Evolutionary conservation across 2,888 invertebrate genomes (phyloP), one percentile per base, ranked within the genome.

Genomic region (Rotaria socialis): DNA sequence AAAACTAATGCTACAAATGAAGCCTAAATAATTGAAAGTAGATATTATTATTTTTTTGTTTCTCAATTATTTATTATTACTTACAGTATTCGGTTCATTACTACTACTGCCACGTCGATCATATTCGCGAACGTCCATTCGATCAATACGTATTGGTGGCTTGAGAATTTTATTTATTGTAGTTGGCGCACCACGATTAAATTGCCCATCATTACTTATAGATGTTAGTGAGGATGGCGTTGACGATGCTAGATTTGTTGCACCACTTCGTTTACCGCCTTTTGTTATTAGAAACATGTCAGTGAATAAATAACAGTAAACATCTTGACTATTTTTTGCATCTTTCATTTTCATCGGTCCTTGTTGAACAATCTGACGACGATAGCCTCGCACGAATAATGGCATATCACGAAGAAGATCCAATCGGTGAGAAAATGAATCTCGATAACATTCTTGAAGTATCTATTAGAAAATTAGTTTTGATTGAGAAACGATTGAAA

Each of bases 241-340:
- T 5, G 35, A 67, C 6, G 67, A 67, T 47, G 43, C 22, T 0
- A 47, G n/a, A 80, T 80, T 47, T n/a, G 22, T 47, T 14, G 43
- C 22, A 11, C 47, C 80, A 47, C 47, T 16, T 93, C 92, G 90
- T 90, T 90, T 87, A 90, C 90, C 88, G 89, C 87, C 52, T 85
- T 97, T 96, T 91, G 96, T 96, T 85, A 97, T 93, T 85, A 97
- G 92, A 87, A 98, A 92, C 93, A 97, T 94, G 90, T 97, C 97
- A 41, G 97, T 97, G 89, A 97, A 93, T 24, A 97, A 93, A 89
- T 96, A 94, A 89, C 95, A 95, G 89, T 95, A 95, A 6, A 96
- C 96, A 90, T 98, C 97, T 91, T 94, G 93, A 95, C 95, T 87
- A 88, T 89, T 90, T 85, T 89, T 88, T 89, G 94, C 93, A 91